phyloP scores from a whole-genome alignment of 2,797 vertebrate genomes.

The Apodemus agrarius region DNA sequence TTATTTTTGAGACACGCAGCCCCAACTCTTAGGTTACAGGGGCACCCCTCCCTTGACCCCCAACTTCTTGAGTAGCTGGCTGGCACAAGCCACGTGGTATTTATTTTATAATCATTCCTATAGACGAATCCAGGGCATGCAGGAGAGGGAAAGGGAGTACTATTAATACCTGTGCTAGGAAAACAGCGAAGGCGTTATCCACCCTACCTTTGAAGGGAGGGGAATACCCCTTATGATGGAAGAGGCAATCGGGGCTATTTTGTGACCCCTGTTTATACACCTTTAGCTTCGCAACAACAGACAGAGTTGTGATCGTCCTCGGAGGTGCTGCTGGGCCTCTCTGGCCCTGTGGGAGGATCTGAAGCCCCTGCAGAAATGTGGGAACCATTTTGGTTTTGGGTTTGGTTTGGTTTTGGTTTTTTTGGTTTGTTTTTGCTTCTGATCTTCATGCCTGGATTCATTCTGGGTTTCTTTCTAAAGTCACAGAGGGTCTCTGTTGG shows the following conservation, averaged over 20 bases:
- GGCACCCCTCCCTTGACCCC: not conserved
- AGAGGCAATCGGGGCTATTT: not conserved
- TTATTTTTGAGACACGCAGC: not conserved
- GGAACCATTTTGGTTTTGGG: not conserved
- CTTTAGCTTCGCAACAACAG: not conserved
- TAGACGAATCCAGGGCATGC: not conserved
- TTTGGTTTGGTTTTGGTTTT: too few relatives aligned
- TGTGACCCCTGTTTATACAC: not conserved
- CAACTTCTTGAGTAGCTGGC: not conserved
- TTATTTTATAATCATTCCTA: not conserved
- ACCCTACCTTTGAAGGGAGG: not conserved
- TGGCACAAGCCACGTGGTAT: not conserved
- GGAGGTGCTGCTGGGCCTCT: not conserved
- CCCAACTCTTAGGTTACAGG: not conserved
- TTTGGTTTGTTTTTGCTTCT: not conserved
- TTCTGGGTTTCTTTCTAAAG: not conserved
- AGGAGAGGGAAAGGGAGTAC: not conserved
- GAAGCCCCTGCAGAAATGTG: not conserved
- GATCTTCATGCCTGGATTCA: not conserved
- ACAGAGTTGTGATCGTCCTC: too few relatives aligned
- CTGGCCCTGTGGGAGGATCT: not conserved
- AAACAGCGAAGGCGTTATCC: not conserved
- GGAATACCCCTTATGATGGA: not conserved
- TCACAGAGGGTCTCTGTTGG: not conserved
- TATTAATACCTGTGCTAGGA: not conserved